Evolutionary conservation across 2,113 vertebrate species (phyloP), one percentile per base, ranked within the genome.

Genomic region (Pomatostomus ruficeps): DNA sequence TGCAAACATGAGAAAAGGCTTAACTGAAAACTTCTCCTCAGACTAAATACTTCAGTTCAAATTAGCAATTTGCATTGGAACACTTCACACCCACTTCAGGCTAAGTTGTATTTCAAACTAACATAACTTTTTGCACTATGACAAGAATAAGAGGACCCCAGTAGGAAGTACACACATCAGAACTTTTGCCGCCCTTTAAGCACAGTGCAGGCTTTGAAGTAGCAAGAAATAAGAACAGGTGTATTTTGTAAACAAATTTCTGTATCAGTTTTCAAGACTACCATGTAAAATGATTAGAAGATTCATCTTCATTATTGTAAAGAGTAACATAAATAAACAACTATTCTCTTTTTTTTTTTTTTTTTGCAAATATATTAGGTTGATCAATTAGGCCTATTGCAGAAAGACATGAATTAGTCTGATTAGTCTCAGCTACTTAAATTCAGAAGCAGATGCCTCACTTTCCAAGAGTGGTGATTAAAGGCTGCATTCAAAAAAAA

Each of bases 381-480:
- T 93, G 88, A 96, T 88, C 89, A 87, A 48, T 96, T 92, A 94
- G 51, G 62, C 51, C 79, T 76, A 45, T 43, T 90, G 75, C 84
- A 94, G 77, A 93, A 96, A 88, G 52, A 46, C 70, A 96, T 86
- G 67, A 95, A 96, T 95, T 88, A 93, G 89, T 85, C 91, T 91
- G 94, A 97, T 97, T 96, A 96, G 81, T 93, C 82, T 91, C 95
- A 97, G 95, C 76, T 95, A 92, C 82, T 91, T 75, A 92, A 97
- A 97, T 84, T 95, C 94, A 93, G 93, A 95, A 96, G 93, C 93
- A 96, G 96, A 97, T 94, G 95, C 95, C 93, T 95, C 57, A 66
- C 75, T 97, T 97, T 88, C 55, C 81, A 91, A 85, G 74, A n/a
- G 82, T 46, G 7, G 66, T 67, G 94, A 97, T 97, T 96, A 97